Base-by-base conservation (phyloP, 2,888 invertebrate genomes). In the Scaptomyza caliginosa region DNA sequence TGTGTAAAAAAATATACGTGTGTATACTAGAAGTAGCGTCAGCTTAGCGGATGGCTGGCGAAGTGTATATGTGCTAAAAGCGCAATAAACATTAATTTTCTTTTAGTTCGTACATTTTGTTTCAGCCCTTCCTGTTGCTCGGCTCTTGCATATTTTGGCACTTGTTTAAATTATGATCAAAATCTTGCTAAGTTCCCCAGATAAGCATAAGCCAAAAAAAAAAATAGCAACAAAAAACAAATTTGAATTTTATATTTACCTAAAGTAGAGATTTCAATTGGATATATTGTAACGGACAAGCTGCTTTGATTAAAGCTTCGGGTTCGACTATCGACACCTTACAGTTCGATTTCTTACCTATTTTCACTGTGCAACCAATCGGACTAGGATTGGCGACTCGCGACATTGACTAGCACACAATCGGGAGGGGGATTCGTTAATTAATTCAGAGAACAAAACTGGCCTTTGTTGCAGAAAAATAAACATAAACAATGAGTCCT, bases 11-110 rank as follows among this genome's bases (percentile, higher is more conserved):
- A 7, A 24, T 23, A 40, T 6, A 40, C 13, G 8, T 23, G 23
- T 23, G 5, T 24, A 40, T 36, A 39, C 6, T 26, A 19, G 21
- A 28, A 50, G 51, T 26, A 54, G 38, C 30, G 16, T 39, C 17
- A n/a, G 26, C 28, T 32, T 1, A 8, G 56, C 21, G 59, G 43
- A 43, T 13, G 40, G 50, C 40, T 40, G 42, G 36, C 58, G 65
- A 68, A 56, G 77, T 75, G 82, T 79, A 49, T 75, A 74, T 86
- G 77, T 84, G 88, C 72, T 88, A 85, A 82, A 74, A 82, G 75
- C 64, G 72, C 76, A 77, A 85, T 86, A 84, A 86, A 86, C 88
- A 88, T 80, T 82, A 88, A 88, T 86, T 84, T 84, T 71, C 58
- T 70, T 28, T 30, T 30, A 30, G 48, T 58, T 65, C 50, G 34